phyloP scores from a whole-genome alignment of 2,797 vertebrate genomes.

The Petrocephalus sullivani region DNA sequence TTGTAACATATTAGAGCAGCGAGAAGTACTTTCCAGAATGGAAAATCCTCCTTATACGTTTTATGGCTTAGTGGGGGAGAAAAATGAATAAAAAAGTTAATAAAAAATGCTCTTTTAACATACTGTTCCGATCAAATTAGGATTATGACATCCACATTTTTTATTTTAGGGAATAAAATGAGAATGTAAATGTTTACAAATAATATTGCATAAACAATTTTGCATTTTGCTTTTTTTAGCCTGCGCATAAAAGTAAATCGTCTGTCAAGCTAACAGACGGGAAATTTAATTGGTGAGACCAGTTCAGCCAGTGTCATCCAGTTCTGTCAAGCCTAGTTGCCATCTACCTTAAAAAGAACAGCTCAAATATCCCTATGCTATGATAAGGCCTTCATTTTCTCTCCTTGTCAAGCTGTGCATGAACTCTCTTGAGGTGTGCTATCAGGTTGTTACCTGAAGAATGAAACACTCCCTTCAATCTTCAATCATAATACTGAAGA shows the following conservation, averaged over 20 bases:
- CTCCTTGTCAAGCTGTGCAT: not conserved
- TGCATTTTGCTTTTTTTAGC: constrained; percentile 22
- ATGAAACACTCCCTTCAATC: not conserved
- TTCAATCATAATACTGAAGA: not conserved
- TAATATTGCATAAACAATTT: not conserved
- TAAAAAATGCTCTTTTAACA: not conserved
- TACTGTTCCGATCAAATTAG: not conserved
- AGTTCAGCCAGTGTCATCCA: not conserved
- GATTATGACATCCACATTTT: not conserved
- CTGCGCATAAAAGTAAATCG: constrained; percentile 24
- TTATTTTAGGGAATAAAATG: not conserved
- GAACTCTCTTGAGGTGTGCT: not conserved
- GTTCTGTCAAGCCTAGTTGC: constrained; percentile 34
- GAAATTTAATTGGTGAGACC: constrained; percentile 22
- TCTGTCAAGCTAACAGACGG: constrained; percentile 27
- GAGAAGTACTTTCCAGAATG: not conserved
- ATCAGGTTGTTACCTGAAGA: not conserved
- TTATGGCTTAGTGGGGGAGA: not conserved
- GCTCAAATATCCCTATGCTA: not conserved
- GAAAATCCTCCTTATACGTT: not conserved
- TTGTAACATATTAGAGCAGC: not conserved
- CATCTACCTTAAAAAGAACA: not conserved
- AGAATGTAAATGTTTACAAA: not conserved
- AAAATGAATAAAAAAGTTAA: not conserved
- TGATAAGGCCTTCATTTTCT: not conserved